Base-by-base conservation (phyloP, 2,113 vertebrate species). In the Hyaena hyaena region DNA sequence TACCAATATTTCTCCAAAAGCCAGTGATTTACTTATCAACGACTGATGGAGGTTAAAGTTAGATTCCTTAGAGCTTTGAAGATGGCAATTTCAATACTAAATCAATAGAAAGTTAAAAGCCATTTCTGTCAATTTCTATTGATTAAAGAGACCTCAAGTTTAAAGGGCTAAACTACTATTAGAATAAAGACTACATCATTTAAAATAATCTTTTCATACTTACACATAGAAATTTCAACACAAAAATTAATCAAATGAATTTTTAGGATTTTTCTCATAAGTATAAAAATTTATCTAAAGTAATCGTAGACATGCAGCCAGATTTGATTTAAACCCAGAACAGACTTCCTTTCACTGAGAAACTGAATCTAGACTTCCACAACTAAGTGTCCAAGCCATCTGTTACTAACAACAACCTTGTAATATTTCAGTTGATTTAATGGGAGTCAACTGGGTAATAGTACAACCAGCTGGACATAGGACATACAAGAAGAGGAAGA, bases 61-160 rank as follows among this genome's bases (percentile, higher is more conserved):
- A 80, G 23, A 92, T 31, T 92, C 55, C 50, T 45, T 53, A 11
- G 77, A 90, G 77, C 4, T 93, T 84, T 82, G 69, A 83, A 73
- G 69, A 81, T 93, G 74, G 19, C 21, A 79, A 68, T 89, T 68
- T 88, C 76, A 85, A 43, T 48, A 35, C 24, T 84, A 87, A 93
- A 93, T 95, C 85, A 45, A 93, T 77, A 96, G 10, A 90, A 68
- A 90, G 16, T 95, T 90, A 88, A 74, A 63, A 95, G n/a, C 48
- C 28, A 90, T 92, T 77, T 96, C 68, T 93, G 68, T 81, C 31
- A 0, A 68, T 91, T 93, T 95, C 39, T 85, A n/a, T 85, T 53
- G 69, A 80, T 80, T 88, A 80, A 93, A 93, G 31, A 95, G 15
- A 89, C 48, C 45, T 68, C 73, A 82, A 53, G 26, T 87, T 39